These are phyloP conservation scores for Amblyraja radiata DNA, from an alignment of 2,797 vertebrate species.

Conservation along the genomic window DNA sequence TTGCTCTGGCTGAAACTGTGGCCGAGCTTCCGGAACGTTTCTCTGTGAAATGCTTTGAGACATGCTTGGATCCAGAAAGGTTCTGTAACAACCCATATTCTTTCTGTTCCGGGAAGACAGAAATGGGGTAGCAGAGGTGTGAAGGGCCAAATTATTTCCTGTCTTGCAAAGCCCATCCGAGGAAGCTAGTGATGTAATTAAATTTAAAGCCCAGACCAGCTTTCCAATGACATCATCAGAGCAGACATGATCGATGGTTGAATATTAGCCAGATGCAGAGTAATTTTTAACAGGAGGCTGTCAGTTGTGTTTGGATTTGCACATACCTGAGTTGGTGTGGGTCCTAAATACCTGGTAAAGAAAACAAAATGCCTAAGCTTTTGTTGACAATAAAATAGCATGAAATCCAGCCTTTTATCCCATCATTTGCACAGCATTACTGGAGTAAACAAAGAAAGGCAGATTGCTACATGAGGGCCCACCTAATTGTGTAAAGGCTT, in stretches of 20 bases:
- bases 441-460: slow-evolving; percentile 44
- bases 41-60: neutral
- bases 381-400: slow-evolving; percentile 43
- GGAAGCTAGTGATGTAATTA: neutral
- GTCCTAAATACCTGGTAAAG: slow-evolving; percentile 47
- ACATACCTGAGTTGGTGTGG: slow-evolving; percentile 54
- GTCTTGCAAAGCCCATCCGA: neutral
- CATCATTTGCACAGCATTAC: slow-evolving; percentile 44
- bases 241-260: slow-evolving; percentile 49
- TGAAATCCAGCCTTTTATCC: slow-evolving; percentile 50
- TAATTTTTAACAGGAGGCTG: slow-evolving; percentile 51
- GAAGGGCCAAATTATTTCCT: neutral
- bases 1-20: no score
- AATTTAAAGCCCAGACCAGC: slow-evolving; percentile 46
- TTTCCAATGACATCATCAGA: slow-evolving; percentile 49
- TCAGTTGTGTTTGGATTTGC: slow-evolving; percentile 51
- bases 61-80: no score
- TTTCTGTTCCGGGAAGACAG: neutral
- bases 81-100: neutral
- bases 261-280: slow-evolving; percentile 54
- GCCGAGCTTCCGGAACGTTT: neutral
- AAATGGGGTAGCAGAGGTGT: neutral
- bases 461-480: slow-evolving; percentile 45
- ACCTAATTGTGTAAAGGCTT: slow-evolving; percentile 42
- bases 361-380: slow-evolving; percentile 49